phyloP scores from a whole-genome alignment of 2,797 vertebrate genomes.

The Argentina silus region DNA sequence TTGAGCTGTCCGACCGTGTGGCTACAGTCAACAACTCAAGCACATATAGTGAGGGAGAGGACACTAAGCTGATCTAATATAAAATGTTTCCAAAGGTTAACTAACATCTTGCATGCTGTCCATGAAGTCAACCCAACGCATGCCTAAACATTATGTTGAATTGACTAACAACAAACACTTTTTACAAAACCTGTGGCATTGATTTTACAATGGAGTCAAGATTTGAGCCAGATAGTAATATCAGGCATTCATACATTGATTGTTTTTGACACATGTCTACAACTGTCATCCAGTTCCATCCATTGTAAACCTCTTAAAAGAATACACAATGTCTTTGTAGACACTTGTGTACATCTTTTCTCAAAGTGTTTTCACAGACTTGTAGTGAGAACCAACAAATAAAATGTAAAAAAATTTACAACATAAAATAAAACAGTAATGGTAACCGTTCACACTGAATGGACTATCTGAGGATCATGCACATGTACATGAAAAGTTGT shows the following conservation, averaged over 20 bases:
- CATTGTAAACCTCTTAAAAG: conserved; percentile 82
- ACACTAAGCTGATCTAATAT: conserved; percentile 47
- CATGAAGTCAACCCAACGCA: conserved; percentile 83
- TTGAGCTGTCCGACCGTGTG: conserved; percentile 84
- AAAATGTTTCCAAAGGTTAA: conserved; percentile 79
- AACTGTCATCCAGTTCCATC: conserved; percentile 70
- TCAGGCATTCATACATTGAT: neutral
- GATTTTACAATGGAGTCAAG: conserved; percentile 76
- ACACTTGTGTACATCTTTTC: conserved; percentile 69
- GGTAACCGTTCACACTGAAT: conserved; percentile 37
- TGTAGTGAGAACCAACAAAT: conserved; percentile 5
- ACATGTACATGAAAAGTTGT: conserved; percentile 91
- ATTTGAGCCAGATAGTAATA: conserved; percentile 12
- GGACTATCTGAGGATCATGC: conserved; percentile 84
- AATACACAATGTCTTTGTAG: conserved; percentile 51
- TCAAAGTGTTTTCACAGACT: conserved; percentile 7
- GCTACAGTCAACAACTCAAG: conserved; percentile 89
- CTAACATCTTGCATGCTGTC: conserved; percentile 78
- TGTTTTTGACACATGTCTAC: conserved; percentile 6
- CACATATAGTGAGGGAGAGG: conserved; percentile 75
- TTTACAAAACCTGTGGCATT: conserved; percentile 37
- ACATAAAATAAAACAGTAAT: conserved; percentile 34
- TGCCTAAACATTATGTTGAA: conserved; percentile 71
- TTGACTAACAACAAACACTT: conserved; percentile 45
- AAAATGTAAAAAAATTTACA: conserved; percentile 6